phyloP scores from a whole-genome alignment of 2,888 invertebrate genomes.

The Adela reaumurella region DNA sequence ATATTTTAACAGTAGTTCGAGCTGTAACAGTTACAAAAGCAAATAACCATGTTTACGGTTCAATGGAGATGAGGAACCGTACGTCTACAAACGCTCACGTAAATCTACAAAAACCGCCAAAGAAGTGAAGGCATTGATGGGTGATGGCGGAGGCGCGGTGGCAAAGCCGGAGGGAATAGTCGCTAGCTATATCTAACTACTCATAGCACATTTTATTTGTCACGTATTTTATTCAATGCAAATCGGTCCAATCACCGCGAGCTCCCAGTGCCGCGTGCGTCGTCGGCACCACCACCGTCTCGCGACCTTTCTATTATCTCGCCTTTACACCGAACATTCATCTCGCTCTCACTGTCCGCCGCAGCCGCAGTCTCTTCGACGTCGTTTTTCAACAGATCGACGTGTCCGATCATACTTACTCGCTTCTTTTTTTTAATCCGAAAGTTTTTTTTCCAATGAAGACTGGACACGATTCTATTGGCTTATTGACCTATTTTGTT shows the following conservation, averaged over 20 bases:
- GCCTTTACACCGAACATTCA: not conserved
- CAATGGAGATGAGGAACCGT: too few relatives aligned
- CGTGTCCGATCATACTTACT: not conserved
- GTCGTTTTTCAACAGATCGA: not conserved
- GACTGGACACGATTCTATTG: slow-evolving; percentile 3
- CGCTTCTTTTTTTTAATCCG: not conserved
- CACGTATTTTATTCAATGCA: slow-evolving; percentile 7
- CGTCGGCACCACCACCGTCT: too few relatives aligned
- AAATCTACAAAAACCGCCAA: slow-evolving; percentile 4
- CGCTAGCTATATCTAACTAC: not conserved
- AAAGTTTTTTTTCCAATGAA: slow-evolving; percentile 1
- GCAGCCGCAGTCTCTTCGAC: not conserved
- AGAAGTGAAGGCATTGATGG: not conserved
- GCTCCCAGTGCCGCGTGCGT: not conserved
- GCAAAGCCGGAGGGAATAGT: not conserved
- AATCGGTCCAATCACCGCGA: slow-evolving; percentile 3
- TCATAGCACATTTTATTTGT: slow-evolving; percentile 3
- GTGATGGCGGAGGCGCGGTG: not conserved
- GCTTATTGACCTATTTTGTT: slow-evolving; percentile 4
- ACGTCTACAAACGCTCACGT: not conserved
- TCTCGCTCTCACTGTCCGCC: not conserved
- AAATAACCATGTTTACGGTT: too few relatives aligned
- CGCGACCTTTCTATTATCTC: not conserved
- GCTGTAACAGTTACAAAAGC: too few relatives aligned
- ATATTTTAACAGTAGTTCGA: too few relatives aligned